Evolutionary conservation across 2,888 invertebrate genomes (phyloP).

Genomic region (Dicyrtomina minuta): DNA sequence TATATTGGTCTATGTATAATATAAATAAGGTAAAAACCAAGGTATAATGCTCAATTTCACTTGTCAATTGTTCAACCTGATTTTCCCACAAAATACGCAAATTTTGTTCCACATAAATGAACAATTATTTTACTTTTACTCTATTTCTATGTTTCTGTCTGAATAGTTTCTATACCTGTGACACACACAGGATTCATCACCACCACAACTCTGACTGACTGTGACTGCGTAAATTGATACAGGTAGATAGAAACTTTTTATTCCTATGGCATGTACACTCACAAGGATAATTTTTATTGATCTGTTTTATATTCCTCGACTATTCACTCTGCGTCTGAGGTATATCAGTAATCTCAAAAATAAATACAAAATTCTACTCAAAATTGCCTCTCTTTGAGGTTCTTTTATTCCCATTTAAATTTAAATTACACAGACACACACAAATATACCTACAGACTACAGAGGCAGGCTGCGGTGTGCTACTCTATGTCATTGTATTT

Average conservation of each 20-base stretch:
- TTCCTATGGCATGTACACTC: neutral
- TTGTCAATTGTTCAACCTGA: slow-evolving; percentile 24
- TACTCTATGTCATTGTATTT: no score
- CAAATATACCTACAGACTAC: neutral
- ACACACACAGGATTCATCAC: no score
- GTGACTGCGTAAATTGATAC: neutral
- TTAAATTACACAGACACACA: slow-evolving; percentile 10
- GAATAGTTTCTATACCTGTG: neutral
- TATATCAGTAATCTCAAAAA: neutral
- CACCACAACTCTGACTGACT: no score
- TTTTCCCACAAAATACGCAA: slow-evolving; percentile 27
- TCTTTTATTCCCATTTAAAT: no score
- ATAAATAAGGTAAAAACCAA: no score
- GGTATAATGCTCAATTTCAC: neutral
- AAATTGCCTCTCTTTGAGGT: neutral
- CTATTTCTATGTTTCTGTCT: neutral
- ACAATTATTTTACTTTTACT: neutral
- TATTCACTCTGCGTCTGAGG: neutral
- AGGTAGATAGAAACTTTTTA: neutral
- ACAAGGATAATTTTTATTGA: neutral
- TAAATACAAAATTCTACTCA: neutral
- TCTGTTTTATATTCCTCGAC: neutral
- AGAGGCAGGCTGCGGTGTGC: neutral
- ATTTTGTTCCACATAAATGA: slow-evolving; percentile 22
- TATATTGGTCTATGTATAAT: no score